Evolutionary conservation across 2,113 vertebrate species (phyloP), one percentile per base, ranked within the genome.

Genomic region (Hemicordylus capensis): DNA sequence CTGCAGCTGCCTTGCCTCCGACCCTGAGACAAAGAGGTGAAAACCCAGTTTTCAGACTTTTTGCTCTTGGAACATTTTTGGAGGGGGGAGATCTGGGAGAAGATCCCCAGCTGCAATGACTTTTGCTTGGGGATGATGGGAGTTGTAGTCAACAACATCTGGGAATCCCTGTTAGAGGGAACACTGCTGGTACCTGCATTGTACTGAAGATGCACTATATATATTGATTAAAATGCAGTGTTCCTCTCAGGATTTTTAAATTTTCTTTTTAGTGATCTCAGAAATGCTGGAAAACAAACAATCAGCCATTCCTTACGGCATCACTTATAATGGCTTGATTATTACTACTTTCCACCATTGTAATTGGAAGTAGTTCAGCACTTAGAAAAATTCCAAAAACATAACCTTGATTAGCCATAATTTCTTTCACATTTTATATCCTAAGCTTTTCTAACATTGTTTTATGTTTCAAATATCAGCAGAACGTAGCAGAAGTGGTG

Each of bases 221-320:
- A 34, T 86, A 90, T 89, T 87, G 89, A 89, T 91, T 90, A 91
- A 91, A 85, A 89, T 89, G 80, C 91, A 90, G 78, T 88, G 83
- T 90, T 88, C 54, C 59, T 85, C 84, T 48, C 89, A 83, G 80
- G 76, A 81, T 83, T 80, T 85, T 66, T 91, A 88, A 91, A 91
- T 92, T 87, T 92, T 87, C 87, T 66, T 89, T 87, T 90, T 89
- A 90, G 58, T 51, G 87, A 86, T 90, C 46, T 85, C 76, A 85
- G 89, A 88, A 90, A 88, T 76, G 78, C 5, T 63, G 79, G 89
- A 87, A 93, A 56, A 75, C 88, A 42, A 2, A 87, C 84, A 91
- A 87, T 76, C 0, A 19, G 78, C 86, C 8, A 0, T 85, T 93
- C 82, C 81, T 83, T 86, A 4, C 82, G 66, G 67, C 83, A 81